A percentile compares a stretch with the other conserved stretches of the same genome.
Evolutionary conservation across 2,888 invertebrate genomes (phyloP).

Genomic region (Cyclophora punctaria): DNA sequence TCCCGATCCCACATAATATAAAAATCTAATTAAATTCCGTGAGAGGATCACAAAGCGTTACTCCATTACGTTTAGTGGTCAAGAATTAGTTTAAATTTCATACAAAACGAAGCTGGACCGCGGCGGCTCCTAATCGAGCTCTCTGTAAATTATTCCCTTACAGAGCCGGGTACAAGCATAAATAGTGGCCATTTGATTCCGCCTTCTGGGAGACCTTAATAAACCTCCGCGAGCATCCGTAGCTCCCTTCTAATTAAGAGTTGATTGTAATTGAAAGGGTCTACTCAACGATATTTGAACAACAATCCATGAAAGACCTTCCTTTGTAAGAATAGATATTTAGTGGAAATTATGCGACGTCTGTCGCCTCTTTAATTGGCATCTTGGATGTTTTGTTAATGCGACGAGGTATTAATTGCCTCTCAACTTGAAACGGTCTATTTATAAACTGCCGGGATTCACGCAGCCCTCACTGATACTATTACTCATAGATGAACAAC

Average conservation of each 20-base stretch:
- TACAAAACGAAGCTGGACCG: conserved; percentile 7
- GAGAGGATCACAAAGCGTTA: not conserved
- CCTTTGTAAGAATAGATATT: conserved; percentile 13
- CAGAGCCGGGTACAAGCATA: conserved; percentile 24
- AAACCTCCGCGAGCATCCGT: conserved; percentile 35
- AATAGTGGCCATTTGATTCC: conserved; percentile 38
- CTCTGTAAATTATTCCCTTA: conserved; percentile 28
- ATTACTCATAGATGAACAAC: no score
- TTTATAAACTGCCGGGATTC: no score
- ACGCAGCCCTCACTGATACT: no score
- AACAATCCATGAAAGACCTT: conserved; percentile 35
- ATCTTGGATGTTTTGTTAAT: conserved; percentile 5
- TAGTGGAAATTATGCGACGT: conserved; percentile 11
- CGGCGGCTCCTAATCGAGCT: conserved; percentile 12
- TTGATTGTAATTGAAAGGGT: conserved; percentile 49
- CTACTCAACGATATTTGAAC: conserved; percentile 43
- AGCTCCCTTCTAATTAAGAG: conserved; percentile 47
- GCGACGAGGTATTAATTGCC: not conserved
- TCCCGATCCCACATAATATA: no score
- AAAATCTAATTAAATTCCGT: no score
- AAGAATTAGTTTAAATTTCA: no score
- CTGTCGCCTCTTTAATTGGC: conserved; percentile 5
- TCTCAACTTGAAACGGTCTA: not conserved
- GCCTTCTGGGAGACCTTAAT: conserved; percentile 26
- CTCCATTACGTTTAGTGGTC: not conserved